Base-by-base conservation (phyloP, 2,113 vertebrate genomes). In the Hepsetus odoe region DNA sequence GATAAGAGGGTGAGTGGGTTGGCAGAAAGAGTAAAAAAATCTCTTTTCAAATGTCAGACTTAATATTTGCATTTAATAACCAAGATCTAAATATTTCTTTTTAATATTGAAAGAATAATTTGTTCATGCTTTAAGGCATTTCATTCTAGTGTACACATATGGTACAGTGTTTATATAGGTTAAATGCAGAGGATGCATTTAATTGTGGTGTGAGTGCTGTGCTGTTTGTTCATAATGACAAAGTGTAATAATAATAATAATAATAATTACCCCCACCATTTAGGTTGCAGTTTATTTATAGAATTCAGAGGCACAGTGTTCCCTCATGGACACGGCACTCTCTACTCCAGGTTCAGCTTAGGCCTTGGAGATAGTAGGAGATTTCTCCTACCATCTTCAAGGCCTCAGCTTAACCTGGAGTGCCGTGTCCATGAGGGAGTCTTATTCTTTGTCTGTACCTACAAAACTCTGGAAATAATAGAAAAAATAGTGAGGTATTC, bases 251-350 rank as follows among this genome's bases (percentile, higher is more conserved):
- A 62, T 68, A 46, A 67, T 9, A 64, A 64, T 64, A 64, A 32
- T 64, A 64, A 77, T 83, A 74, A 85, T 28, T 1, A 0, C 58
- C 13, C 87, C 80, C 80, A 76, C 84, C 76, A 81, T 68, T 86
- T 84, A 77, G 75, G 76, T 86, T 69, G 77, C 62, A 67, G 77
- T 90, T 89, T 91, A 88, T 90, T 90, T 87, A 86, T 89, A 64
- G 81, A 84, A 86, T 90, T 87, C 56, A 42, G 61, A 32, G 70
- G 58, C 35, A 20, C 33, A 44, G n/a, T n/a, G n/a, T n/a, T n/a
- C n/a, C n/a, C n/a, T n/a, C n/a, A n/a, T n/a, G n/a, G n/a, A n/a
- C n/a, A n/a, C n/a, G n/a, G n/a, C n/a, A n/a, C n/a, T n/a, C n/a
- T n/a, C n/a, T n/a, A n/a, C n/a, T n/a, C n/a, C n/a, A n/a, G n/a